Evolutionary conservation across 2,113 vertebrate species (phyloP).

Genomic region (Neoarius graeffei): DNA sequence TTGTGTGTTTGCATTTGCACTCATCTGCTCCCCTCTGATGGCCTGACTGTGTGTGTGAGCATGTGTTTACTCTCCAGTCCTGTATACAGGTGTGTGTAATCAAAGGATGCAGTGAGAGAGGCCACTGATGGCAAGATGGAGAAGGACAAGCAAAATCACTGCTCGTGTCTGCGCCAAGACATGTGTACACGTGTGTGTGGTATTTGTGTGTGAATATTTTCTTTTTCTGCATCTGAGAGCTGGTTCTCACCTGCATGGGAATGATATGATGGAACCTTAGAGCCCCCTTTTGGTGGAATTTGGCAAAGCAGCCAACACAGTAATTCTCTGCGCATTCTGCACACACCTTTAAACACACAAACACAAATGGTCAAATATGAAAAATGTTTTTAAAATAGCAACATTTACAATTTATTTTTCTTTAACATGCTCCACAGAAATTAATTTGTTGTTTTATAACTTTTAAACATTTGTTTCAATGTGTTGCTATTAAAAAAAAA

Average conservation of each 20-base stretch:
- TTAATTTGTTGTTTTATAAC: not conserved
- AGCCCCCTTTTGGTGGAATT: constrained; percentile 88
- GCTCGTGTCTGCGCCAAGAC: not conserved
- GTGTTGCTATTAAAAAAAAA: too few relatives aligned
- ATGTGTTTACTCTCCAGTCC: constrained; percentile 21
- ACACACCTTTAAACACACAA: constrained; percentile 71
- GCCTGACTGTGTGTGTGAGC: constrained; percentile 29
- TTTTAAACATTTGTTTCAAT: not conserved
- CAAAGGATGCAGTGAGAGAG: constrained; percentile 41
- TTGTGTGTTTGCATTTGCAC: constrained; percentile 33
- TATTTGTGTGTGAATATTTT: not conserved
- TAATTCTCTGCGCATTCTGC: constrained; percentile 83
- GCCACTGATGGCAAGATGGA: constrained; percentile 1
- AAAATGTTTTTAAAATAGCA: not conserved
- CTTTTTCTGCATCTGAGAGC: constrained; percentile 7
- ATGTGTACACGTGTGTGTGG: constrained; percentile 15
- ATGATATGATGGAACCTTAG: constrained; percentile 82
- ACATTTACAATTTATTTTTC: not conserved
- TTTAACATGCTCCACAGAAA: not conserved
- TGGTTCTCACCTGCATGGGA: constrained; percentile 73
- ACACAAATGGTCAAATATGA: not conserved
- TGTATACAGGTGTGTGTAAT: constrained; percentile 41
- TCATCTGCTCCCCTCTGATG: constrained; percentile 40
- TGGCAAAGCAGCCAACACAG: constrained; percentile 80
- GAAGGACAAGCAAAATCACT: not conserved